phyloP scores from a whole-genome alignment of 2,888 invertebrate species.

The Trilocha varians region DNA sequence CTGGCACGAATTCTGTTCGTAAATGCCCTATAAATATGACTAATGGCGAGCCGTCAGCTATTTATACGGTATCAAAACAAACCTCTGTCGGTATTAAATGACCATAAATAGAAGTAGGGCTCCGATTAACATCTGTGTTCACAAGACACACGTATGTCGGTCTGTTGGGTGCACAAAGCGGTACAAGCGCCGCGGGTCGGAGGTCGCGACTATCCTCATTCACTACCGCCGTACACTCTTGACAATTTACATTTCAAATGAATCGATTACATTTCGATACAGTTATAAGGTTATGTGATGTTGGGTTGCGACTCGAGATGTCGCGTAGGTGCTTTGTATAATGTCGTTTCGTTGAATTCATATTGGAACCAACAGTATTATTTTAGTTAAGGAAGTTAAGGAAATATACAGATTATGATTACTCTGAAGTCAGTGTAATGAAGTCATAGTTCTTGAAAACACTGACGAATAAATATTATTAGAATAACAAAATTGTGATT shows the following conservation, averaged over 20 bases:
- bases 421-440: too few species aligned
- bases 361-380: too few species aligned
- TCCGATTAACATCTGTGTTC: slow-evolving; percentile 52
- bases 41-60: slow-evolving; percentile 40
- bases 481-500: too few species aligned
- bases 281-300: not conserved
- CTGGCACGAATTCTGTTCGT: slow-evolving; percentile 43
- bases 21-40: slow-evolving; percentile 26
- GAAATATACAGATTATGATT: too few species aligned
- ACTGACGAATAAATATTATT: too few species aligned
- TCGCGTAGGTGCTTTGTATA: too few species aligned
- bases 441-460: too few species aligned
- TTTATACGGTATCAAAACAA: slow-evolving; percentile 56
- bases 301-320: too few species aligned
- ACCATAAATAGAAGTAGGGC: slow-evolving; percentile 37
- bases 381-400: too few species aligned
- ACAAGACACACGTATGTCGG: slow-evolving; percentile 36
- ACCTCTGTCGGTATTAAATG: slow-evolving; percentile 30
- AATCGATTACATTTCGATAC: not conserved
- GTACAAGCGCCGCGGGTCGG: slow-evolving; percentile 26
- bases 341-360: too few species aligned
- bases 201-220: slow-evolving; percentile 25
- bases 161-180: slow-evolving; percentile 16
- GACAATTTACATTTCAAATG: slow-evolving; percentile 13
- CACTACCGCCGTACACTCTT: slow-evolving; percentile 14